These are phyloP conservation scores for Lasiurus borealis DNA, from an alignment of 2,113 vertebrate genomes.

Conservation along the genomic window DNA sequence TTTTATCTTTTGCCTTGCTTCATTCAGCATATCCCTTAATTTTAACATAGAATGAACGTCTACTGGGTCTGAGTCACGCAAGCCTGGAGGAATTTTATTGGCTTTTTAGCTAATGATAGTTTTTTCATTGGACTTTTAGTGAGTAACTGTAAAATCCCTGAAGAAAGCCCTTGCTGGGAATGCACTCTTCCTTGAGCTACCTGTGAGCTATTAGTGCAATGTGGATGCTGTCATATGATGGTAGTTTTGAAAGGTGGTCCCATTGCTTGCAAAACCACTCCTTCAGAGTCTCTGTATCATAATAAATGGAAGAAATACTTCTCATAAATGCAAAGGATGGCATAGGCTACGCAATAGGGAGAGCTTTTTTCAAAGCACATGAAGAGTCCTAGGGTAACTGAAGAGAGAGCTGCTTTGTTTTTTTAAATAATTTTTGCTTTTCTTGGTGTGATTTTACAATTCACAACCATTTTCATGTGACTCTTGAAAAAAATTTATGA, in stretches of 20 bases:
- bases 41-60: background rate
- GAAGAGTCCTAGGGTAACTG: background rate
- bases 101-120: background rate
- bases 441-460: background rate
- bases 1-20: background rate
- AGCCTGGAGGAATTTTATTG: background rate
- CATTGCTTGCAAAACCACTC: background rate
- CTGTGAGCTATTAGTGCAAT: background rate
- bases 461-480: background rate
- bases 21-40: background rate
- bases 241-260: background rate
- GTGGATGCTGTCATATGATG: background rate
- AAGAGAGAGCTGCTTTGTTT: background rate
- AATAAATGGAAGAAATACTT: background rate
- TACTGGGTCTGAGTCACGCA: background rate
- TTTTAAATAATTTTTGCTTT: slow-evolving; percentile 3
- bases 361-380: background rate
- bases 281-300: background rate
- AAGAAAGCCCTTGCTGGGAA: background rate
- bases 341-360: background rate
- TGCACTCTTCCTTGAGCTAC: background rate
- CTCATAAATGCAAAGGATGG: background rate
- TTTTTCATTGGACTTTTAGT: background rate
- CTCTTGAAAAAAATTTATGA: background rate
- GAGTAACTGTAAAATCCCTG: background rate